Conservation (phyloP, 2,888 invertebrate genomes). For the Drosophila ustulata region DNA sequence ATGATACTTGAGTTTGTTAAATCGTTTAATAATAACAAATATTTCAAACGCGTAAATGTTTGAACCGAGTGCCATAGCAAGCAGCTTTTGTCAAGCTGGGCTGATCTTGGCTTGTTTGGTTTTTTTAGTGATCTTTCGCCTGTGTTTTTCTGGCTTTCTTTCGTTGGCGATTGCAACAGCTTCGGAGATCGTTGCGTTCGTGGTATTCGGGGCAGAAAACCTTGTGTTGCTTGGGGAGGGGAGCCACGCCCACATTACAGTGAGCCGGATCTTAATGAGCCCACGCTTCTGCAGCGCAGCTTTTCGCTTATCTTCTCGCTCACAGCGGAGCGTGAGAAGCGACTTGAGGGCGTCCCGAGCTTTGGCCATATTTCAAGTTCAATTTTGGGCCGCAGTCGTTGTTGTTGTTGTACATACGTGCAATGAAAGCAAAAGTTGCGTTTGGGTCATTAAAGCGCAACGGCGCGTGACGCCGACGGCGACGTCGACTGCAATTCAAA, state of each 20-base stretch:
- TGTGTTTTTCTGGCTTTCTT: slow-evolving; percentile 1
- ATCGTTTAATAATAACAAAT: no score
- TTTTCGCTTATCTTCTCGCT: slow-evolving; percentile 26
- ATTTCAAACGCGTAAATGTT: no score
- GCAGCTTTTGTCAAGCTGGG: not conserved
- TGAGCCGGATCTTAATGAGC: slow-evolving; percentile 39
- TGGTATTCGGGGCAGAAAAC: slow-evolving; percentile 6
- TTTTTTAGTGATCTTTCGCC: not conserved
- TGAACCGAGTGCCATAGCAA: slow-evolving; percentile 1
- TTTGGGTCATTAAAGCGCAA: slow-evolving; percentile 73
- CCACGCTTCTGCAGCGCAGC: slow-evolving; percentile 29
- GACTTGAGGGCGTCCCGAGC: slow-evolving; percentile 26
- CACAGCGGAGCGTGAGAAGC: slow-evolving; percentile 64
- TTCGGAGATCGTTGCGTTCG: slow-evolving; percentile 1
- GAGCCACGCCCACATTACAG: slow-evolving; percentile 47
- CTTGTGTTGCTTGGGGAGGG: slow-evolving; percentile 10
- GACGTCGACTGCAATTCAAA: slow-evolving; percentile 66
- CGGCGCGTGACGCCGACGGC: slow-evolving; percentile 61
- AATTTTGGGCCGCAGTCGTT: slow-evolving; percentile 34
- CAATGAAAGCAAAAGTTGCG: slow-evolving; percentile 76
- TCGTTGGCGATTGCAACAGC: slow-evolving; percentile 16
- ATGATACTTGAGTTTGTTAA: no score
- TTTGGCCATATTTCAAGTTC: slow-evolving; percentile 63
- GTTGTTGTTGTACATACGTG: slow-evolving; percentile 56
- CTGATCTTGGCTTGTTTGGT: not conserved